phyloP scores from a whole-genome alignment of 2,888 invertebrate genomes.

The Byasa hedistus region DNA sequence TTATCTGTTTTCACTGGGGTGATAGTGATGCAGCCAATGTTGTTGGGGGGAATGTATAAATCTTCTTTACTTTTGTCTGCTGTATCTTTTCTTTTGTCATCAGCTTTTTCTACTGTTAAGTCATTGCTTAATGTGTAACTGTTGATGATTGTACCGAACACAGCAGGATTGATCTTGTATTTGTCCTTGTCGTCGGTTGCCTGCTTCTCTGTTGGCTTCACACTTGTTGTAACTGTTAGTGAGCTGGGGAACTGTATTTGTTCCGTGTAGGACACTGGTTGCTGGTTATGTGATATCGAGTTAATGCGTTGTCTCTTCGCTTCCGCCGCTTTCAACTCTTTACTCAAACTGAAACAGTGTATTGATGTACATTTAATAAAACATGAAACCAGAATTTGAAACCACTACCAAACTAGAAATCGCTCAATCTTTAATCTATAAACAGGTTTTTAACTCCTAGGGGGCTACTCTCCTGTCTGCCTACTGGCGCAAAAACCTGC shows the following conservation, averaged over 20 bases:
- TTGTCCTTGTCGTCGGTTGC: slow-evolving; percentile 42
- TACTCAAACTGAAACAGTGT: slow-evolving; percentile 61
- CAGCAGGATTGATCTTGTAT: slow-evolving; percentile 37
- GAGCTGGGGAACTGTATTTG: slow-evolving; percentile 70
- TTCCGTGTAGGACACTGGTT: slow-evolving; percentile 47
- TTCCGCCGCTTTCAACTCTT: slow-evolving; percentile 63
- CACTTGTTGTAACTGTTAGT: slow-evolving; percentile 66
- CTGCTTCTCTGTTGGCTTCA: slow-evolving; percentile 40
- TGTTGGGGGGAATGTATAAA: slow-evolving; percentile 63
- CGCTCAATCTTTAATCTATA: too few species aligned
- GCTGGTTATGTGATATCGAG: slow-evolving; percentile 43
- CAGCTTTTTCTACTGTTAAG: slow-evolving; percentile 54
- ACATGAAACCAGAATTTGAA: too few species aligned
- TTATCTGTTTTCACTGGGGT: slow-evolving; percentile 64
- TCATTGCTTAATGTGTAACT: slow-evolving; percentile 56
- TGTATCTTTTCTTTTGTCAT: slow-evolving; percentile 48
- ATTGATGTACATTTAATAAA: too few species aligned
- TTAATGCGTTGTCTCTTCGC: slow-evolving; percentile 57
- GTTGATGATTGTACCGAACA: slow-evolving; percentile 52
- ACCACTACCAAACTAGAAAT: too few species aligned
- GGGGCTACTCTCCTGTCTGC: too few species aligned
- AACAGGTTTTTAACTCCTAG: too few species aligned
- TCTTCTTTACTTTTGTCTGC: slow-evolving; percentile 54
- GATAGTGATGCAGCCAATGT: slow-evolving; percentile 72
- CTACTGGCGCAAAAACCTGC: too few species aligned